These are phyloP conservation scores for Ursus arctos DNA, from an alignment of 2,113 vertebrate genomes.

Conservation along the genomic window DNA sequence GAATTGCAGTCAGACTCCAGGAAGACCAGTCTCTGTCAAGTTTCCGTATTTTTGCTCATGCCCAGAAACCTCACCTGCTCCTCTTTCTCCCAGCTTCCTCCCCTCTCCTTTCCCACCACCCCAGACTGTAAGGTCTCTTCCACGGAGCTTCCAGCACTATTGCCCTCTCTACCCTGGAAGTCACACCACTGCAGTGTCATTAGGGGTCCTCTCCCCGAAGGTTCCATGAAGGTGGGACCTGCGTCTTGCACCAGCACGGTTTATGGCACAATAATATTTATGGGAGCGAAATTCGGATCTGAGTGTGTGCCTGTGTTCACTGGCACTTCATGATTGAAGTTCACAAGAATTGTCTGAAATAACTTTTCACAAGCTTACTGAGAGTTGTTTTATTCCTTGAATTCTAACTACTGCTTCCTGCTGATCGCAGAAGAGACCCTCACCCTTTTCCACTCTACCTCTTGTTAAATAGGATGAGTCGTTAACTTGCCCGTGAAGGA, in stretches of 20 bases:
- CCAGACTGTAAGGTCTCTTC: no score
- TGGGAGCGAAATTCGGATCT: not conserved
- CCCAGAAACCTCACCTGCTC: not conserved
- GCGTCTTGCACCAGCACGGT: not conserved
- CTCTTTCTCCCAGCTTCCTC: not conserved
- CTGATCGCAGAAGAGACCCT: constrained; percentile 39
- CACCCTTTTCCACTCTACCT: not conserved
- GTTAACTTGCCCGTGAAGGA: constrained; percentile 65
- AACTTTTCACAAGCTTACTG: constrained; percentile 51
- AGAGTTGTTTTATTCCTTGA: constrained; percentile 51
- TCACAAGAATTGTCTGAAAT: constrained; percentile 35
- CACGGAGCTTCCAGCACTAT: not conserved
- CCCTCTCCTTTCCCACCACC: not conserved
- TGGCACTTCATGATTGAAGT: not conserved
- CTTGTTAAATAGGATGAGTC: constrained; percentile 69
- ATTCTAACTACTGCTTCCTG: constrained; percentile 42
- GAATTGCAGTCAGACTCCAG: not conserved
- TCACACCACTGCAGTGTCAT: not conserved
- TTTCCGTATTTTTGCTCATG: not conserved
- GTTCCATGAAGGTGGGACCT: not conserved
- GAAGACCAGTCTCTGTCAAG: not conserved
- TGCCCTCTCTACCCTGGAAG: not conserved
- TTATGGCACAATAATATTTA: not conserved
- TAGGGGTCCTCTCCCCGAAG: not conserved
- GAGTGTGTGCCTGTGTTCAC: not conserved